Evolutionary conservation across 2,888 invertebrate species (phyloP).

Genomic region (Drosophila ustulata): DNA sequence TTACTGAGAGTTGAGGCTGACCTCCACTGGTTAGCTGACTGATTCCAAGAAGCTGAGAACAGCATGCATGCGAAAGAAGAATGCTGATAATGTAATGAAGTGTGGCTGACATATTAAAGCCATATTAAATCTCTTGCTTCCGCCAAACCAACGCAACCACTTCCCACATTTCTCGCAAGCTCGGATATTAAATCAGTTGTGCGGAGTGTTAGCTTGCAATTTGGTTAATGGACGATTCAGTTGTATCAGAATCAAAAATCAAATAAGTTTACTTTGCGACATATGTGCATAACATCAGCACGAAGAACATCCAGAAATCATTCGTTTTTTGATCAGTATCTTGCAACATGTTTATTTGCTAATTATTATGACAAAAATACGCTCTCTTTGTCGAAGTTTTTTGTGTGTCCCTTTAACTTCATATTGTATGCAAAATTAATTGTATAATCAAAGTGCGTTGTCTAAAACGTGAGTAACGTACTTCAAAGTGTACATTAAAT

Average conservation of each 20-base stretch:
- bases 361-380: not conserved
- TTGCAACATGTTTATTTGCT: no score
- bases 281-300: not conserved
- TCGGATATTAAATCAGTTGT: conserved; percentile 30
- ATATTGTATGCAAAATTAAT: no score
- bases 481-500: no score
- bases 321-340: not conserved
- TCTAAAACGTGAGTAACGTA: no score
- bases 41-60: conserved; percentile 1
- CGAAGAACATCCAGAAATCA: not conserved
- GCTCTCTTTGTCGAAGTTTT: no score
- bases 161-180: conserved; percentile 3
- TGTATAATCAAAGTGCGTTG: no score
- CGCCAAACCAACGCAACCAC: conserved; percentile 10
- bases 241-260: not conserved
- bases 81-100: conserved; percentile 51
- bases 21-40: conserved; percentile 23
- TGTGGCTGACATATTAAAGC: conserved; percentile 46
- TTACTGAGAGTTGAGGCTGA: conserved; percentile 22
- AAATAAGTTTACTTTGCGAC: not conserved
- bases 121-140: conserved; percentile 21
- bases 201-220: conserved; percentile 33
- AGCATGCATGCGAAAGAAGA: conserved; percentile 4
- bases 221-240: conserved; percentile 35
- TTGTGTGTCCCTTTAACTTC: no score